Evolutionary conservation across 1,140 invertebrate genomes (phyloP), one percentile per base, ranked within the genome.

Genomic region (Zophobas atratus): DNA sequence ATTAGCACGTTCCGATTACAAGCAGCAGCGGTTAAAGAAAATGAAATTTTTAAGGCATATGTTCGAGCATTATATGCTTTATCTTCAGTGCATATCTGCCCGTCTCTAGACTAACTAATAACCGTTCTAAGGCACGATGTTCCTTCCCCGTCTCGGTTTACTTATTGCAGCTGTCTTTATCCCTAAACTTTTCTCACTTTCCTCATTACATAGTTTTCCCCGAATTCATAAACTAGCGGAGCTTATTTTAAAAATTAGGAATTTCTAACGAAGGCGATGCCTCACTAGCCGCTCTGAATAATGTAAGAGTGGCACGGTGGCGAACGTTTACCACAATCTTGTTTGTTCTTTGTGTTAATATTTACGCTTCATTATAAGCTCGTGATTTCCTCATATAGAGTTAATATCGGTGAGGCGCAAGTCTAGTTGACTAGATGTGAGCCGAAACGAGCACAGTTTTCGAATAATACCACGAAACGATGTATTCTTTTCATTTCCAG

Each of bases 401-500:
- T 78, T 81, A 81, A 81, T 81, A 81, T 79, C 55, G 75, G 75
- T 55, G 70, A 56, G 70, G 49, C 43, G 78, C 67, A 70, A 77
- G 79, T 77, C 74, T 71, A 70, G 70, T 75, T 79, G 57, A 75
- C 67, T 76, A 71, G 55, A 77, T 67, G 80, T 70, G 75, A 56
- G 70, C 51, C 60, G 46, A 53, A 81, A 80, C 78, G 79, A 80
- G 74, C 81, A 79, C 81, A 80, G 81, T 84, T 83, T 84, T 84
- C 84, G 84, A 84, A 84, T 84, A 84, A 84, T 83, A 84, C 81
- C 78, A 77, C 83, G 77, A 77, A 82, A 84, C 82, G 82, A 84
- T 83, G 81, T 82, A 83, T 84, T 82, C 84, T 84, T 84, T 84
- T 84, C 82, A 83, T 84, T 83, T 84, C 76, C 81, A 82, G 82